These are phyloP conservation scores for Actinemys pallida DNA, from an alignment of 2,113 vertebrate species.

Conservation along the genomic window DNA sequence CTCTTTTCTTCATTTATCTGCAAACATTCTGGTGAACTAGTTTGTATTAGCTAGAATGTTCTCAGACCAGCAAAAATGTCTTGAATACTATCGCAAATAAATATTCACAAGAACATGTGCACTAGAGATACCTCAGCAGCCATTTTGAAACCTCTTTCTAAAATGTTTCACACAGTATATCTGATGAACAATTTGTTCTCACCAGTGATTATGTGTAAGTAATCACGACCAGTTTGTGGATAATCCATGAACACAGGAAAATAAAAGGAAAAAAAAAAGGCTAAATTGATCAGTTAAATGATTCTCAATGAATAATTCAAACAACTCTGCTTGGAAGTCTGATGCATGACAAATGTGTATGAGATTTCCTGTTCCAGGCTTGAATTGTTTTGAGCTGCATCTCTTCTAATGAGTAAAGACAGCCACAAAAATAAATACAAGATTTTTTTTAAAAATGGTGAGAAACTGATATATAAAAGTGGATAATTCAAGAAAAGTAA, in stretches of 20 bases:
- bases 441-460: not conserved
- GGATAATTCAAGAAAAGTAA: not conserved
- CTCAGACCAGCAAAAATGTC: not conserved
- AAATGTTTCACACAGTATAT: not conserved
- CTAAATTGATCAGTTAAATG: not conserved
- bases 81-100: not conserved
- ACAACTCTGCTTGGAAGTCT: not conserved
- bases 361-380: not conserved
- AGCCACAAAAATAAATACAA: not conserved
- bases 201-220: not conserved
- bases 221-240: no score
- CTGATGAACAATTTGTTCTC: not conserved
- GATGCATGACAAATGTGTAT: not conserved
- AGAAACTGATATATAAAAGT: not conserved
- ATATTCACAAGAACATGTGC: not conserved
- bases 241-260: not conserved
- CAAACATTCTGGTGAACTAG: not conserved
- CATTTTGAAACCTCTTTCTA: not conserved
- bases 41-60: not conserved
- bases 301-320: slow-evolving; percentile 20
- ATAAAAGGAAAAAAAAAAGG: not conserved
- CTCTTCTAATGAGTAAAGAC: not conserved
- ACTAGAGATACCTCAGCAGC: not conserved
- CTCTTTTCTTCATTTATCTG: not conserved
- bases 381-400: not conserved